Conservation (phyloP, 2,888 invertebrate genomes). For the Drosophila nr. medialis region DNA sequence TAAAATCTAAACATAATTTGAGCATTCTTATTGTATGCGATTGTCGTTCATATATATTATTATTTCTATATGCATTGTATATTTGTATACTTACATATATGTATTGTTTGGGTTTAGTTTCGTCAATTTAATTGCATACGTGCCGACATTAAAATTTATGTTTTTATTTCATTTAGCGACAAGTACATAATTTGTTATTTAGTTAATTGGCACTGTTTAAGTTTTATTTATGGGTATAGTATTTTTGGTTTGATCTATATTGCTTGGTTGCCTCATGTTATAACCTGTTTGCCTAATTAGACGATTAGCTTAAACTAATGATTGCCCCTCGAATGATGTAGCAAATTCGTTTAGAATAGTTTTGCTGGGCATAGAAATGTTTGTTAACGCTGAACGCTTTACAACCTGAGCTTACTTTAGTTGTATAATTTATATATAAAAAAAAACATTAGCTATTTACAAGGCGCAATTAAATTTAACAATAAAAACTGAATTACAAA, state of each 20-base stretch:
- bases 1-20: conserved; percentile 50
- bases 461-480: conserved; percentile 28
- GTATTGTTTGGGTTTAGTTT: conserved; percentile 25
- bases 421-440: conserved; percentile 16
- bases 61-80: conserved; percentile 23
- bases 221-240: conserved; percentile 28
- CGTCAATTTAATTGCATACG: conserved; percentile 55
- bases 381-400: conserved; percentile 56
- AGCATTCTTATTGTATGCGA: conserved; percentile 72
- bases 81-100: conserved; percentile 15
- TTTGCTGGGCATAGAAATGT: conserved; percentile 43
- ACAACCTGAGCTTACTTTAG: conserved; percentile 73
- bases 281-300: conserved; percentile 28
- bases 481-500: conserved; percentile 21
- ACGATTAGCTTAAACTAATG: conserved; percentile 63
- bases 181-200: conserved; percentile 41
- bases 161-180: conserved; percentile 17
- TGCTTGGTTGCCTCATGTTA: conserved; percentile 21
- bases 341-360: conserved; percentile 20
- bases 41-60: conserved; percentile 67
- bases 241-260: conserved; percentile 20
- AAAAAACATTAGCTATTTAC: conserved; percentile 64
- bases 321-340: conserved; percentile 59
- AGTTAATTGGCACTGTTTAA: conserved; percentile 72
- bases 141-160: conserved; percentile 19